phyloP scores from a whole-genome alignment of 2,888 invertebrate species.

The Reticulitermes lucifugus region DNA sequence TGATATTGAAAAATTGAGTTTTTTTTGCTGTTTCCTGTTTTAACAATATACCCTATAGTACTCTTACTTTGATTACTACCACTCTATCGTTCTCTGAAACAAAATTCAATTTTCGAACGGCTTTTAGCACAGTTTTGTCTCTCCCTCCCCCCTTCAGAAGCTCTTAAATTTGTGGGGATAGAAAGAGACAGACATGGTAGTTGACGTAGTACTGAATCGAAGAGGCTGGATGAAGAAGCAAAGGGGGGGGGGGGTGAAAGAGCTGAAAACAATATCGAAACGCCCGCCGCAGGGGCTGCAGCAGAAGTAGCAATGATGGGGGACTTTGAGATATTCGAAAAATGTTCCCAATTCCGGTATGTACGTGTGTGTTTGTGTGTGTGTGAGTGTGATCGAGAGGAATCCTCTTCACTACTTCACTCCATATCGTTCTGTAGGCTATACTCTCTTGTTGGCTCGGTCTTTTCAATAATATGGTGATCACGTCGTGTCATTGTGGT shows the following conservation, averaged over 20 bases:
- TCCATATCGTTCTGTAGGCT: background rate
- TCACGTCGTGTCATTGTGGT: background rate
- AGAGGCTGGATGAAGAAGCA: conserved; percentile 29
- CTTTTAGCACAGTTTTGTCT: conserved; percentile 26
- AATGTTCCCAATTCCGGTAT: conserved; percentile 50
- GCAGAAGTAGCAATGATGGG: conserved; percentile 34
- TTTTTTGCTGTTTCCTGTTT: no score
- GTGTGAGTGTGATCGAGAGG: conserved; percentile 3
- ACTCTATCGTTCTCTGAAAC: background rate
- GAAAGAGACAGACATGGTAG: conserved; percentile 11
- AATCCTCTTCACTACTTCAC: background rate
- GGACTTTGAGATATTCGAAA: conserved; percentile 48
- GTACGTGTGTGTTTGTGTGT: background rate
- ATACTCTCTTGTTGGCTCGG: background rate
- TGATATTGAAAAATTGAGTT: no score
- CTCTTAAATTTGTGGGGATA: conserved; percentile 22
- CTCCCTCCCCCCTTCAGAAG: background rate
- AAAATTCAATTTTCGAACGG: conserved; percentile 28
- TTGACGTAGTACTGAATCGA: conserved; percentile 30
- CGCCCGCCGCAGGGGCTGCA: conserved; percentile 33
- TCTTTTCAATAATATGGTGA: background rate
- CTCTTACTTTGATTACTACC: conserved; percentile 14
- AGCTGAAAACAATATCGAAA: conserved; percentile 42
- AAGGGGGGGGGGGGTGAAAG: conserved; percentile 24
- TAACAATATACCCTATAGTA: background rate